Percentiles rank a stretch among this genome's conserved stretches.
Conservation (phyloP, 2,113 vertebrate species). For the Silurus meridionalis region DNA sequence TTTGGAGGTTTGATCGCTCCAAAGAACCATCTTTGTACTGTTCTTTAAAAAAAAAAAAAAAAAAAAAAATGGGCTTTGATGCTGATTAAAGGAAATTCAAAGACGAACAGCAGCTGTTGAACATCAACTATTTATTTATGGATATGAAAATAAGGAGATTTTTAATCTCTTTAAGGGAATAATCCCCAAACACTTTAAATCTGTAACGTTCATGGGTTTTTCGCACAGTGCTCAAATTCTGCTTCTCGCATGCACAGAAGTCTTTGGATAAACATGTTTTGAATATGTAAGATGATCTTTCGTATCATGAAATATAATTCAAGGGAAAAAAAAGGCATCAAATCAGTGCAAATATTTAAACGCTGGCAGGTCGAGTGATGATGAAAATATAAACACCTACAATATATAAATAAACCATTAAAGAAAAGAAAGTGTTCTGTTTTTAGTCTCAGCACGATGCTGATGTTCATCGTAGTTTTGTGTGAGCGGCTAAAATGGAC, state of each 20-base stretch:
- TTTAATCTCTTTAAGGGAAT: not conserved
- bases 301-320: conserved; percentile 32
- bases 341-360: conserved; percentile 20
- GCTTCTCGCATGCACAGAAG: not conserved
- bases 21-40: not conserved
- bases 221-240: not conserved
- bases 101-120: not conserved
- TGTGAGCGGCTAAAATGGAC: not conserved
- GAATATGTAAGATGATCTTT: not conserved
- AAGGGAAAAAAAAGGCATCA: conserved; percentile 5
- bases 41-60: not conserved
- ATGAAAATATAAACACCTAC: not conserved
- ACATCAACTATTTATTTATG: not conserved
- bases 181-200: not conserved
- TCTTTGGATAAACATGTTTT: not conserved
- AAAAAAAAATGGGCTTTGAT: not conserved
- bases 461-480: not conserved
- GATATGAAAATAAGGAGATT: conserved; percentile 28
- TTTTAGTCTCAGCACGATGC: not conserved
- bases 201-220: not conserved
- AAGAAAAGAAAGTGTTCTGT: not conserved
- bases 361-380: not conserved
- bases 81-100: conserved; percentile 7
- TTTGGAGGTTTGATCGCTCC: not conserved
- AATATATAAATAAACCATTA: conserved; percentile 2